Base-by-base conservation (phyloP, 2,797 vertebrate species). In the Chelonia mydas region DNA sequence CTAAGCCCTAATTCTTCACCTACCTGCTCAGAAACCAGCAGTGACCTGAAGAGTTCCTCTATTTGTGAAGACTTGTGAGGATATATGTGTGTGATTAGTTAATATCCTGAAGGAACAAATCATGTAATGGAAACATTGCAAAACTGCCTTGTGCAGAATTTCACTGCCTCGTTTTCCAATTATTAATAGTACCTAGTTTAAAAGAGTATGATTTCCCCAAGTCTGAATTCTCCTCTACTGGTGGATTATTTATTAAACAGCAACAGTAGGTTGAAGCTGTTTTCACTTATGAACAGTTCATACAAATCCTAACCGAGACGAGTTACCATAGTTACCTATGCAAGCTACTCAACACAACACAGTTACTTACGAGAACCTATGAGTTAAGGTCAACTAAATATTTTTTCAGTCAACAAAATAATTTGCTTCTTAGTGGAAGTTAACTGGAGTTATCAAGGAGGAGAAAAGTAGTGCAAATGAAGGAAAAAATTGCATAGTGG, bases 291-390 rank as follows among this genome's bases (percentile, higher is more conserved):
- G 94, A 94, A 97, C 96, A 97, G 95, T 93, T 96, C 93, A 95
- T 97, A 97, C 97, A 95, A 97, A 97, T 98, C 96, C 93, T 96
- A 97, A 97, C 15, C 0, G 96, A 97, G 96, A 93, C 90, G 94
- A 96, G 98, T 98, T 98, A 96, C 98, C 98, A 98, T 98, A 98
- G 98, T 97, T 98, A 98, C 98, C 96, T 98, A 92, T 93, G 94
- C 88, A 96, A 92, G 92, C 96, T 94, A 93, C 97, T 97, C 94
- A 92, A 96, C 94, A 95, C 87, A 96, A 96, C 93, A 96, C 96
- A 97, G 94, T 89, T 96, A 95, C 95, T 31, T 92, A 37, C 94
- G 96, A 94, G 86, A 95, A 89, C 96, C 92, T 96, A 96, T 93
- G 96, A 96, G 94, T 97, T 97, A 94, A 96, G 97, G 97, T 97